Base-by-base conservation (phyloP, 2,888 invertebrate species). In the Drosophila antonietae region DNA sequence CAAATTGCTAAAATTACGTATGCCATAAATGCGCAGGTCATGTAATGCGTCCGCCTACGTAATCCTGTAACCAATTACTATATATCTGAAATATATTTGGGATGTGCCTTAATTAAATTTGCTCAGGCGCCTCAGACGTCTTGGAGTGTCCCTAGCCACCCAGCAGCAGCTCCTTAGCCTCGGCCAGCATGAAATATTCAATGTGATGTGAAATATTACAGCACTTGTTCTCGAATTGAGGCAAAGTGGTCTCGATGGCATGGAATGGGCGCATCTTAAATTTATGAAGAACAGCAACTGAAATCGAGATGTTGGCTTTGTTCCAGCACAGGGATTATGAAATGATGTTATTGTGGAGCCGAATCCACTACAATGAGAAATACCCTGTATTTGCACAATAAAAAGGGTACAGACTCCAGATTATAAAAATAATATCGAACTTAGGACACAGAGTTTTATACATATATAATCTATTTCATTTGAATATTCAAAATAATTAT, bases 51-150 rank as follows among this genome's bases (percentile, higher is more conserved):
- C 7, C 49, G 28, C 10, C 14, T 23, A 18, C 51, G 33, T 18
- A 28, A 28, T 28, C 1, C 28, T 28, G 28, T 28, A 28, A 28
- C 28, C 28, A 28, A 28, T 28, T 28, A 28, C 28, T 28, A 28
- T 28, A 6, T 28, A 28, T 28, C 28, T 6, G 6, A 1, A 6
- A 28, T 28, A 6, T 78, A 65, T 71, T 68, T 43, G 72, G 68
- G 68, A 61, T 78, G 63, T 69, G 68, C 47, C 49, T 72, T 78
- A 78, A 78, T 78, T 78, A 75, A 78, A 78, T 78, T 78, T 72
- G 66, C 49, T 55, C 62, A 53, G 65, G 64, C 62, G 60, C 28
- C 59, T 20, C 10, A 6, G 37, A 39, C 37, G 37, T 33, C n/a
- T 31, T 6, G 12, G 37, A 20, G 10, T 18, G 7, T 6, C 9